Evolutionary conservation across 2,113 vertebrate species (phyloP).

Genomic region (Oncorhynchus kisutch): DNA sequence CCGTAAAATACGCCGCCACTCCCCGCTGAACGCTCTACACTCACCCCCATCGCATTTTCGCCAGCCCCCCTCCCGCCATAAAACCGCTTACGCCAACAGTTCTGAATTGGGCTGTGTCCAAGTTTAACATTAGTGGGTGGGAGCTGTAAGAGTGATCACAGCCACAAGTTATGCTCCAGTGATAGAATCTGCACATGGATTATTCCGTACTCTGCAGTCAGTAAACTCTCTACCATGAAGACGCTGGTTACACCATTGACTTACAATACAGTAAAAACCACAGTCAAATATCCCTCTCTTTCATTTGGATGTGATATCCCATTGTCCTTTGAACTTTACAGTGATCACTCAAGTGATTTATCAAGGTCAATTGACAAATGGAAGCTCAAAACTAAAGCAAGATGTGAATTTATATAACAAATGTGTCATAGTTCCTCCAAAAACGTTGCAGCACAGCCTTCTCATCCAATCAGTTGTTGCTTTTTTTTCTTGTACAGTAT

Average conservation of each 20-base stretch:
- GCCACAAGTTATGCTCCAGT: slow-evolving; percentile 29
- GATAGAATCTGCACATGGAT: slow-evolving; percentile 13
- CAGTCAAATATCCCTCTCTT: neutral
- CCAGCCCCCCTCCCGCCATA: slow-evolving; percentile 20
- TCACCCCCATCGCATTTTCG: slow-evolving; percentile 18
- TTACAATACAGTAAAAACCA: neutral
- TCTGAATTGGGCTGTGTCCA: slow-evolving; percentile 62
- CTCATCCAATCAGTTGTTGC: neutral
- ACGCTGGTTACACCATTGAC: neutral
- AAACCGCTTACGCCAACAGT: slow-evolving; percentile 60
- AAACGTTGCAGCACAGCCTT: neutral
- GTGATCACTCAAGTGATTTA: no score
- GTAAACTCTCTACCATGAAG: slow-evolving; percentile 3
- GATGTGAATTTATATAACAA: neutral
- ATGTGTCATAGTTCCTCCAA: neutral
- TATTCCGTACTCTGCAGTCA: neutral
- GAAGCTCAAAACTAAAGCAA: neutral
- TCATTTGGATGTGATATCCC: neutral
- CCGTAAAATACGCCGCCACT: slow-evolving; percentile 55
- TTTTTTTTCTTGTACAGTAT: slow-evolving; percentile 10
- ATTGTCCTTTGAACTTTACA: neutral
- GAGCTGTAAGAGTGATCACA: slow-evolving; percentile 42
- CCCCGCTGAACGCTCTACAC: slow-evolving; percentile 47
- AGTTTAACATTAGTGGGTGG: slow-evolving; percentile 61
- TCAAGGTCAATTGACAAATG: neutral